Base-by-base conservation (phyloP, 1,140 invertebrate genomes). In the Zaprionus tsacasi region DNA sequence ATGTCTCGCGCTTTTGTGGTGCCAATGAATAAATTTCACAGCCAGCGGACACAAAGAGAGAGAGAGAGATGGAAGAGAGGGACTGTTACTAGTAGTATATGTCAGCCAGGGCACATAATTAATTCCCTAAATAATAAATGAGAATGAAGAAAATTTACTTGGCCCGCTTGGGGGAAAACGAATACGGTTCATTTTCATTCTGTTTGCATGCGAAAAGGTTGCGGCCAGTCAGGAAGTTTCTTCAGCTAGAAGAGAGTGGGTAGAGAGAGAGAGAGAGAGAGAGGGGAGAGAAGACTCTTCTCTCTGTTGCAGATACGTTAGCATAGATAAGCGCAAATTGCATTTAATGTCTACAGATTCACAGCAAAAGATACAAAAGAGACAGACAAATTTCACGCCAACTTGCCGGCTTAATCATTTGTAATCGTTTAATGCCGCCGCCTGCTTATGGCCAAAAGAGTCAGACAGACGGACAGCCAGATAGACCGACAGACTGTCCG, bases 101-200 rank as follows among this genome's bases (percentile, higher is more conserved):
- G 68, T 75, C 55, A 70, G 27, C 7, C 59, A 52, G 54, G 43
- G 56, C 71, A 66, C 76, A 77, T 81, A 85, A 78, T 78, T 81
- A 85, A 85, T 85, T 85, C 78, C 70, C 70, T 64, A 70, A 81
- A 85, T 81, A 85, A 85, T 76, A 85, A 78, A 72, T 69, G 81
- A 75, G 78, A 71, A 78, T 78, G 60, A 66, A 70, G 75, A 74
- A 74, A 78, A 74, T 70, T 38, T 74, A 61, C 74, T 66, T 43
- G 60, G 52, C 40, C 43, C 61, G 55, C 70, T 69, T 73, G 69
- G 67, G 77, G 77, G 72, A 76, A 76, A 72, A 63, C 56, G 54
- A 79, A 43, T 71, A 70, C 45, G 68, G 64, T 61, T 76, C 40
- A 76, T 81, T 79, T 81, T 76, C 61, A 64, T 72, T 73, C 75